phyloP scores from a whole-genome alignment of 2,113 vertebrate genomes.

The Lates calcarifer region DNA sequence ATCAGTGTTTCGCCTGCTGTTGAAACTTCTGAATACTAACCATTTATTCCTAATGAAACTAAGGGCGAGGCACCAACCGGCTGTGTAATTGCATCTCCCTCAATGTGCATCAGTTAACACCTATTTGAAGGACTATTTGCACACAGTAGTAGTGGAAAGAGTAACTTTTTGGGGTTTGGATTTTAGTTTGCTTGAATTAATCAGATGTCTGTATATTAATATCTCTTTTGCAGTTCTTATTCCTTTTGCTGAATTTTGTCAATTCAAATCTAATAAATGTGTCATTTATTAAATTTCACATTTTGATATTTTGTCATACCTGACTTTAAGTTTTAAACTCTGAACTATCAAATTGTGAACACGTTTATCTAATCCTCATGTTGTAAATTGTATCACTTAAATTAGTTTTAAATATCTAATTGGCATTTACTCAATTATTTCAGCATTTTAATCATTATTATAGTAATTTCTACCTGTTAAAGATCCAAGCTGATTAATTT shows the following conservation, averaged over 20 bases:
- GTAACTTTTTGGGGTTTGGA: not conserved
- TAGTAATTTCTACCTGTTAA: not conserved
- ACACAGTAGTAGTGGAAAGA: slow-evolving; percentile 32
- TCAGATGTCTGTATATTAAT: slow-evolving; percentile 67
- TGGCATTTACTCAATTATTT: not conserved
- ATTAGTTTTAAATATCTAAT: not conserved
- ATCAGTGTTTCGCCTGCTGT: slow-evolving; percentile 45
- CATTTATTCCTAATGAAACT: slow-evolving; percentile 59
- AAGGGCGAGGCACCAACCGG: slow-evolving; percentile 10
- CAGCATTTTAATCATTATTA: not conserved
- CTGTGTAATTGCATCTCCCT: slow-evolving; percentile 19
- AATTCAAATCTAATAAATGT: slow-evolving; percentile 70
- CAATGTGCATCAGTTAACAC: slow-evolving; percentile 36
- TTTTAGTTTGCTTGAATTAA: slow-evolving; percentile 54
- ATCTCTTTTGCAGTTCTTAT: slow-evolving; percentile 62
- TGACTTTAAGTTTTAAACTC: not conserved
- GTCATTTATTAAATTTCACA: slow-evolving; percentile 46
- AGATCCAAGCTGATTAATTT: not conserved
- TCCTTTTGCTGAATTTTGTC: slow-evolving; percentile 60
- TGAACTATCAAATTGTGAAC: not conserved
- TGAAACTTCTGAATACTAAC: slow-evolving; percentile 50
- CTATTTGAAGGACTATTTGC: slow-evolving; percentile 57
- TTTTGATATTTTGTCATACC: slow-evolving; percentile 4
- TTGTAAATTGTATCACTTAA: not conserved
- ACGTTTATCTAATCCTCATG: not conserved